Evolutionary conservation across 53 echinoderm and acorn worm species (phyloP).

Genomic region (Holothuria scabra): DNA sequence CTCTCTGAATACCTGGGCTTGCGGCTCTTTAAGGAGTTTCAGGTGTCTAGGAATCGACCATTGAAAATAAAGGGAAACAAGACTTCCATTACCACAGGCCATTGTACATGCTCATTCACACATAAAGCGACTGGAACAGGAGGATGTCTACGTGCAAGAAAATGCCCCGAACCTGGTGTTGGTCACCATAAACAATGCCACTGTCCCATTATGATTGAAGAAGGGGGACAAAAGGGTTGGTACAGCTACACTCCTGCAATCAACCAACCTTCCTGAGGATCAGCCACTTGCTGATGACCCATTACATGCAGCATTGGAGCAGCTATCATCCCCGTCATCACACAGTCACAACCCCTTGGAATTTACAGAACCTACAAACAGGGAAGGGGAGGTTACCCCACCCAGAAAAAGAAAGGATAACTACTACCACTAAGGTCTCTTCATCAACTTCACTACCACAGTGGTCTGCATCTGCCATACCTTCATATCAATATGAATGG

Average conservation of each 20-base stretch:
- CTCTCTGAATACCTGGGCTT: conserved; percentile 43
- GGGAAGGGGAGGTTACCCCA: too few relatives aligned
- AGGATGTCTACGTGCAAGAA: conserved; percentile 4
- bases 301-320: neutral
- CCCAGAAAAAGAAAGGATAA: too few relatives aligned
- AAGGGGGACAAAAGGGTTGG: conserved; percentile 16
- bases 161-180: conserved; percentile 2
- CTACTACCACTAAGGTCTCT: too few relatives aligned
- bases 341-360: conserved; percentile 26
- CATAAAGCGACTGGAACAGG: conserved; percentile 40
- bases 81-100: conserved; percentile 41
- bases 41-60: conserved; percentile 8
- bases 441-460: too few relatives aligned
- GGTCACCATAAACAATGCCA: conserved; percentile 52
- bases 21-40: conserved; percentile 27
- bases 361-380: conserved; percentile 41
- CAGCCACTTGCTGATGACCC: conserved; percentile 11
- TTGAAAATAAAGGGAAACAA: conserved; percentile 20
- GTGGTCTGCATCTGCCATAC: too few relatives aligned
- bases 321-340: conserved; percentile 11
- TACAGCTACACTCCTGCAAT: conserved; percentile 21
- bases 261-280: neutral
- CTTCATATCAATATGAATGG: too few relatives aligned
- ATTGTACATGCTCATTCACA: conserved; percentile 41
- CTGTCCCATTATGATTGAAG: conserved; percentile 22